A percentile compares a stretch with the other conserved stretches of the same genome.
phyloP scores from a whole-genome alignment of 2,888 invertebrate species.

The Eupeodes latifasciatus region DNA sequence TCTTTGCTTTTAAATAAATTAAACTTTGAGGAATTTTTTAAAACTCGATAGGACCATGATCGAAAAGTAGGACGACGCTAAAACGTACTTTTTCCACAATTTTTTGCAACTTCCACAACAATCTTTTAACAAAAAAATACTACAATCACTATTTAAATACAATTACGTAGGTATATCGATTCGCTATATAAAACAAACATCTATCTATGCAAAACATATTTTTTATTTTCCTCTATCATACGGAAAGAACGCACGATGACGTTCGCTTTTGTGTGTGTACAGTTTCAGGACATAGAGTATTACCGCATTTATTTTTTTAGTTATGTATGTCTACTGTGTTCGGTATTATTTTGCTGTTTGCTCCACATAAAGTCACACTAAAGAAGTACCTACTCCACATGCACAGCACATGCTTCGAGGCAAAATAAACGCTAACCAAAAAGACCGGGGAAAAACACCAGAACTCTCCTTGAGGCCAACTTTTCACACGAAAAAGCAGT shows the following conservation, averaged over 20 bases:
- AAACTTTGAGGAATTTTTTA: too few species aligned
- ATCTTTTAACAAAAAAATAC: too few species aligned
- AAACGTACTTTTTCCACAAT: too few species aligned
- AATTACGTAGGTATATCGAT: too few species aligned
- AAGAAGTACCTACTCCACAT: slow-evolving; percentile 59
- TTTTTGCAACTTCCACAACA: too few species aligned
- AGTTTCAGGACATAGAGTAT: slow-evolving; percentile 14
- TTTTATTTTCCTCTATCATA: background rate
- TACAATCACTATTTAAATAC: too few species aligned
- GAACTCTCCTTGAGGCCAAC: slow-evolving; percentile 60
- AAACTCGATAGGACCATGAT: too few species aligned
- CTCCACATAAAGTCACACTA: slow-evolving; percentile 42
- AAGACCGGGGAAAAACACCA: slow-evolving; percentile 14
- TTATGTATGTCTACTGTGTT: slow-evolving; percentile 34
- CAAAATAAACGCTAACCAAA: slow-evolving; percentile 59
- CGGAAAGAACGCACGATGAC: background rate
- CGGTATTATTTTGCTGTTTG: slow-evolving; percentile 46
- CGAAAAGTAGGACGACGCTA: too few species aligned
- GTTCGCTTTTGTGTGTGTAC: background rate
- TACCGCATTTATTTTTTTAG: slow-evolving; percentile 10
- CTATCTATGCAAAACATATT: background rate
- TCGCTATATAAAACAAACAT: too few species aligned
- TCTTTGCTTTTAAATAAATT: too few species aligned
- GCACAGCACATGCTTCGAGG: slow-evolving; percentile 60
- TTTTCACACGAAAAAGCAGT: slow-evolving; percentile 66